These are phyloP conservation scores for Rissa tridactyla DNA, from an alignment of 2,113 vertebrate species.

Conservation along the genomic window DNA sequence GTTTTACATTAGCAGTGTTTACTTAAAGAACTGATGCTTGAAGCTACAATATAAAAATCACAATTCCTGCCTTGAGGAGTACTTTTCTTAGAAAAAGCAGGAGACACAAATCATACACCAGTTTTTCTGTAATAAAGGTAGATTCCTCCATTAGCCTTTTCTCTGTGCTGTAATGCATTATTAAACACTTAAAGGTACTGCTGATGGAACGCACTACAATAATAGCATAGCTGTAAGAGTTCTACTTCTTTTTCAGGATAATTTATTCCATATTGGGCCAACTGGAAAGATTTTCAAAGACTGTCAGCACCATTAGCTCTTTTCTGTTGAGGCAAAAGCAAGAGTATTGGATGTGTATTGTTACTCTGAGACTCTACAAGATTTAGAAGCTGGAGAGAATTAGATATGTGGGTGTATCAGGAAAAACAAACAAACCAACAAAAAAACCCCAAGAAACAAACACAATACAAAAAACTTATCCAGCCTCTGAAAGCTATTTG, in stretches of 20 bases:
- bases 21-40: neutral
- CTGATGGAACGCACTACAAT: neutral
- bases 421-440: neutral
- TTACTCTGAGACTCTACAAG: constrained; percentile 32
- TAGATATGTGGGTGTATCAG: neutral
- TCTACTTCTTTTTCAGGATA: constrained; percentile 28
- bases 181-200: constrained; percentile 20
- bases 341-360: constrained; percentile 30
- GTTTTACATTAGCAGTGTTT: neutral
- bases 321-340: constrained; percentile 4
- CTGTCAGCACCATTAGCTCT: constrained; percentile 31
- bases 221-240: constrained; percentile 24
- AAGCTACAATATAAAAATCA: neutral
- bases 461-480: neutral
- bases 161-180: constrained; percentile 36
- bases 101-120: neutral
- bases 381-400: neutral
- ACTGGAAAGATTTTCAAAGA: constrained; percentile 49
- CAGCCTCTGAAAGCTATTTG: neutral
- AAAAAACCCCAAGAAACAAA: neutral
- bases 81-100: neutral
- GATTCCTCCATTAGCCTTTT: neutral
- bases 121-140: neutral
- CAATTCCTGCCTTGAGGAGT: neutral
- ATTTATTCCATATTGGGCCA: constrained; percentile 42